These are phyloP conservation scores for Papilio dardanus DNA, from an alignment of 1,140 invertebrate species.

Conservation along the genomic window DNA sequence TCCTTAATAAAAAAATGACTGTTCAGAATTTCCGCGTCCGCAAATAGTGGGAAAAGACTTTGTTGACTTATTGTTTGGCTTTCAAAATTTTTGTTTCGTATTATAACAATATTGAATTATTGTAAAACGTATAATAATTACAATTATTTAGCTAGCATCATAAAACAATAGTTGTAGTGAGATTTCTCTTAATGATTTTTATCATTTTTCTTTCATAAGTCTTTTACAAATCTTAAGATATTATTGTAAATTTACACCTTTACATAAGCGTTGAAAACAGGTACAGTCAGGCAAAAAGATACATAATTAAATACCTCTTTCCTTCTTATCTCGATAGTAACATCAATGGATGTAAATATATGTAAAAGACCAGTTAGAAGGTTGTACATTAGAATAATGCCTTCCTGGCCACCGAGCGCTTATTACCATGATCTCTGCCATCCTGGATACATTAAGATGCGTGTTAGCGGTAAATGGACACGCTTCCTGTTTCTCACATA, in stretches of 20 bases:
- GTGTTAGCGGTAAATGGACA: constrained; percentile 1
- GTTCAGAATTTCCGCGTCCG: not conserved
- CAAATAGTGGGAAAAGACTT: not conserved
- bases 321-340: not conserved
- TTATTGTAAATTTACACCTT: too few relatives aligned
- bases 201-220: not conserved
- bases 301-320: not conserved
- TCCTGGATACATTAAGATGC: constrained; percentile 16
- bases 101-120: too few relatives aligned
- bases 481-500: not conserved
- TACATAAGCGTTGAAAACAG: not conserved
- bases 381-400: constrained; percentile 10
- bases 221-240: too few relatives aligned
- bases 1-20: not conserved
- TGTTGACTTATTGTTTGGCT: not conserved
- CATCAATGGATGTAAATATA: not conserved
- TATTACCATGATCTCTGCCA: constrained; percentile 10
- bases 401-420: not conserved
- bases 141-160: not conserved
- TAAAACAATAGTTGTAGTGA: too few relatives aligned
- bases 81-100: too few relatives aligned
- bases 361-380: constrained; percentile 10
- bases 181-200: not conserved
- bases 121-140: not conserved
- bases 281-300: not conserved